Evolutionary conservation across 2,888 invertebrate genomes (phyloP).

Genomic region (Tanaodytes sp.): DNA sequence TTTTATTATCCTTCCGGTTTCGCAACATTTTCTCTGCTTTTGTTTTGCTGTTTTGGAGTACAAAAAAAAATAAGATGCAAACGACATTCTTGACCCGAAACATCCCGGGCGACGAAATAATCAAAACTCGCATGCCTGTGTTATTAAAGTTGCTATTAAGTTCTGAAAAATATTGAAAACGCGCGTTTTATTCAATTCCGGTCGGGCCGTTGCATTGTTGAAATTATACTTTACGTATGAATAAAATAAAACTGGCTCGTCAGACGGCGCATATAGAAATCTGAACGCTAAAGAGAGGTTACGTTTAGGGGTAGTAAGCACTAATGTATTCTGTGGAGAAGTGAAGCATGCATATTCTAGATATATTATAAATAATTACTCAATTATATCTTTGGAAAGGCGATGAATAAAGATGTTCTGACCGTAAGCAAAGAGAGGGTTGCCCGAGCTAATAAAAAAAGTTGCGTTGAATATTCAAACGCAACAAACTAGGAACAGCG

Average conservation of each 20-base stretch:
- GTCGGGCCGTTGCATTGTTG: conserved; percentile 21
- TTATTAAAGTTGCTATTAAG: conserved; percentile 26
- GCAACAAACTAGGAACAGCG: conserved; percentile 73
- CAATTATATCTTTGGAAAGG: conserved; percentile 74
- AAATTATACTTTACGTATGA: conserved; percentile 38
- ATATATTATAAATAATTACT: conserved; percentile 74
- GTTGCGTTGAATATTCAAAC: conserved; percentile 72
- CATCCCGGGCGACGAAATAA: conserved; percentile 9
- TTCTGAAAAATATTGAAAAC: conserved; percentile 25
- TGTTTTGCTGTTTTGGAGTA: no score
- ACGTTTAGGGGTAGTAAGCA: conserved; percentile 72
- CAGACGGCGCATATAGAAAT: conserved; percentile 61
- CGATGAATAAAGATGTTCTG: conserved; percentile 73
- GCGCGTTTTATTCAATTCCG: conserved; percentile 15
- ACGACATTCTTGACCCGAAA: conserved; percentile 27
- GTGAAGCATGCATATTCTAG: conserved; percentile 74
- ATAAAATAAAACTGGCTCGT: conserved; percentile 40
- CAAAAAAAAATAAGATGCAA: conserved; percentile 30
- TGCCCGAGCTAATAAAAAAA: conserved; percentile 70
- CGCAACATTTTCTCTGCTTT: no score
- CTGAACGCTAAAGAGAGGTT: conserved; percentile 68
- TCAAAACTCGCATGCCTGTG: neutral
- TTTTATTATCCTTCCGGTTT: no score
- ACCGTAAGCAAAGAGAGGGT: conserved; percentile 63
- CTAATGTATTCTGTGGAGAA: conserved; percentile 72